phyloP scores from a whole-genome alignment of 1,140 invertebrate species.

The Delia radicum region DNA sequence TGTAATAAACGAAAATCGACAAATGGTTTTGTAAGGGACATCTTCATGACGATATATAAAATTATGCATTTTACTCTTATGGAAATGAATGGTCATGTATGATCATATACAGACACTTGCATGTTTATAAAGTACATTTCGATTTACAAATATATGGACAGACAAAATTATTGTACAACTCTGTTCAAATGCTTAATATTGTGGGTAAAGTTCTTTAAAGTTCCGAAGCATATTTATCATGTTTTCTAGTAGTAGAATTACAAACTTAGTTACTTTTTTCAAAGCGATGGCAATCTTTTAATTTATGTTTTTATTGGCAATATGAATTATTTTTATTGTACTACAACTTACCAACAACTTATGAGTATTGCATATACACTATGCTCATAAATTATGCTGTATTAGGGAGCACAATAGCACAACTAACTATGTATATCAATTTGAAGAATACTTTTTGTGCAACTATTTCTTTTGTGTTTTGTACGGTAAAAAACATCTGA shows the following conservation, averaged over 20 bases:
- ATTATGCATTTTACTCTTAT: too few relatives aligned
- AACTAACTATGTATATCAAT: too few relatives aligned
- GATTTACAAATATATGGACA: too few relatives aligned
- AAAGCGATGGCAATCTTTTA: not conserved
- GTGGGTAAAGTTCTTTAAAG: not conserved
- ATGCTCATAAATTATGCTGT: not conserved
- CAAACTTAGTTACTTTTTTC: not conserved
- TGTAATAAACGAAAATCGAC: too few relatives aligned
- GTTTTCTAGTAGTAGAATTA: not conserved
- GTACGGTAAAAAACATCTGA: not conserved
- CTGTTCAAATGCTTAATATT: not conserved
- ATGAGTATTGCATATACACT: not conserved
- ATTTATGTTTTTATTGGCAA: constrained; percentile 1
- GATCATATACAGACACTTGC: too few relatives aligned
- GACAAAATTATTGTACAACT: not conserved
- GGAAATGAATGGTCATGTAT: too few relatives aligned
- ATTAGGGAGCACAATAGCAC: not conserved
- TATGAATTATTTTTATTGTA: not conserved
- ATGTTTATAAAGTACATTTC: too few relatives aligned
- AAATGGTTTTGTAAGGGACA: too few relatives aligned
- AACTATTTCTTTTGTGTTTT: not conserved
- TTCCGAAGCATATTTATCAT: not conserved
- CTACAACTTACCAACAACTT: not conserved
- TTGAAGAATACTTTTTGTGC: too few relatives aligned
- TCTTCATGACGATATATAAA: too few relatives aligned